Conservation (phyloP, 2,797 vertebrate genomes). For the Tangara arthus region DNA sequence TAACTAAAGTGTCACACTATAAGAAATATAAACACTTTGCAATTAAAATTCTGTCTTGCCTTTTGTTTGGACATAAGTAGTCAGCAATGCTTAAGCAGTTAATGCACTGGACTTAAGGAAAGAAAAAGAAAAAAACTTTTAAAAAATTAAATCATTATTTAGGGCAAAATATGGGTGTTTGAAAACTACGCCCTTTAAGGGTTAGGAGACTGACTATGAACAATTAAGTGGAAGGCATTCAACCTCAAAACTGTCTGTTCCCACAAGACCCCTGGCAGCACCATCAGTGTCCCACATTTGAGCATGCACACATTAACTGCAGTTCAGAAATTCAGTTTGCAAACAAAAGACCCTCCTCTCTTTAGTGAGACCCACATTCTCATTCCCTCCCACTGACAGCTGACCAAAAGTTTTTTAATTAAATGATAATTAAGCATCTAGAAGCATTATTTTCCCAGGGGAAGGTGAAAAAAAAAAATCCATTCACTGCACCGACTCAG, state of each 20-base stretch:
- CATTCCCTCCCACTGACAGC: background rate
- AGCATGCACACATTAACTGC: background rate
- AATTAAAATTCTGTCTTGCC: background rate
- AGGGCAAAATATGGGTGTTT: background rate
- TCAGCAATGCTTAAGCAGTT: background rate
- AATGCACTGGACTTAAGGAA: background rate
- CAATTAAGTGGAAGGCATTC: background rate
- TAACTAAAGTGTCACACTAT: background rate
- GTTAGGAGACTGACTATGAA: background rate
- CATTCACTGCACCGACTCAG: slow-evolving; percentile 21
- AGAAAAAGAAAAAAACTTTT: background rate
- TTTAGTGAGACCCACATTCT: background rate
- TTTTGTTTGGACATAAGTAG: background rate
- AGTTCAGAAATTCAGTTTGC: background rate
- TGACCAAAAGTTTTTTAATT: slow-evolving; percentile 19
- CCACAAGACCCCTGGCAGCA: background rate
- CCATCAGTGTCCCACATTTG: background rate
- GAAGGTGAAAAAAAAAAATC: background rate
- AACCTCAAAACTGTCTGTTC: background rate
- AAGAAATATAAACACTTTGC: background rate
- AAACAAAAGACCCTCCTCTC: slow-evolving; percentile 29
- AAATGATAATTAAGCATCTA: slow-evolving; percentile 41
- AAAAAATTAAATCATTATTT: background rate
- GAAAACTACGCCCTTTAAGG: background rate
- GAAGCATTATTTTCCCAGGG: background rate